A percentile compares a stretch with the other conserved stretches of the same genome.
Evolutionary conservation across 2,888 invertebrate genomes (phyloP).

Genomic region (Pandemis corylana): DNA sequence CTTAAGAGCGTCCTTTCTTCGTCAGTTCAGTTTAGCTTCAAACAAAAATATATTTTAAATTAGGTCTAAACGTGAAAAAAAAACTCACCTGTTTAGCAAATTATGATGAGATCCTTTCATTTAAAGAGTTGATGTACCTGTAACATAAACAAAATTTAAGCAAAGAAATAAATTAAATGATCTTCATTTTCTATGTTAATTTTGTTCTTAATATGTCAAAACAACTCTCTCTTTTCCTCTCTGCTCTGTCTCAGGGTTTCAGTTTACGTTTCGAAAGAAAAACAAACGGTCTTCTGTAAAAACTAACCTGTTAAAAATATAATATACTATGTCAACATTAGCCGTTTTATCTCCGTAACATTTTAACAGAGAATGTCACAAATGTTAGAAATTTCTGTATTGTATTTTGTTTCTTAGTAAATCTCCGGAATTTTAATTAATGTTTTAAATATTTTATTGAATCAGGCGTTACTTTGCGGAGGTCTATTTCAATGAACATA

Average conservation of each 20-base stretch:
- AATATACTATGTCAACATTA: constrained; percentile 13
- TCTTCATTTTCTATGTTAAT: neutral
- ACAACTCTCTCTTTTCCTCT: neutral
- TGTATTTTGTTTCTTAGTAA: neutral
- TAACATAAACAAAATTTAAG: neutral
- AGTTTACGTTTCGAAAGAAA: constrained; percentile 14
- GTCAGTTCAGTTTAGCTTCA: no score
- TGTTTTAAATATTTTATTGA: no score
- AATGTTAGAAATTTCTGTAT: neutral
- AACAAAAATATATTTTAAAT: no score
- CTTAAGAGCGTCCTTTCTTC: no score
- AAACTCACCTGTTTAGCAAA: neutral
- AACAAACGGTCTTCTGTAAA: constrained; percentile 20
- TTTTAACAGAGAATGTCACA: neutral
- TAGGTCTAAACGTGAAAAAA: neutral
- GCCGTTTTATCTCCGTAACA: neutral
- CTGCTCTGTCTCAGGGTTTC: neutral
- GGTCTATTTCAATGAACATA: no score
- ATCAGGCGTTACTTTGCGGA: no score
- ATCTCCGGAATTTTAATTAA: neutral
- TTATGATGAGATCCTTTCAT: neutral
- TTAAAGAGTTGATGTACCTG: neutral
- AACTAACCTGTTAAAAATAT: constrained; percentile 22
- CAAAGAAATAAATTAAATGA: neutral
- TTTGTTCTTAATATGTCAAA: neutral